These are phyloP conservation scores for Platyrinchus mystaceus DNA, from an alignment of 2,797 vertebrate species.

Conservation along the genomic window DNA sequence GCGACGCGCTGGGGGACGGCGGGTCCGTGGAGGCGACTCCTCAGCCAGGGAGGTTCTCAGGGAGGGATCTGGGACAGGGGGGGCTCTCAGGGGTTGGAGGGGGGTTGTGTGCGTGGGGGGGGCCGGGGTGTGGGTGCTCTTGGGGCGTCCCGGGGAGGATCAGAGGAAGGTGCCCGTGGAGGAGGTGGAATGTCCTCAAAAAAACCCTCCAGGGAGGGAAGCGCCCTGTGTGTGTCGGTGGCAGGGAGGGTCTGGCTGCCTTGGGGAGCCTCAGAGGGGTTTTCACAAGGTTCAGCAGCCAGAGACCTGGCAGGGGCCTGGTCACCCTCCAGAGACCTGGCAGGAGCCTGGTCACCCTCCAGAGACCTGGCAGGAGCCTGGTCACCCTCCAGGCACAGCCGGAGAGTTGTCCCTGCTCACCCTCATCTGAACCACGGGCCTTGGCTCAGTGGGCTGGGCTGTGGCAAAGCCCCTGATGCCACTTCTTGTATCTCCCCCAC, in stretches of 20 bases:
- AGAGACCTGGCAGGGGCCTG: background rate
- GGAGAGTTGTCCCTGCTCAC: background rate
- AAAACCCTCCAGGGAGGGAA: background rate
- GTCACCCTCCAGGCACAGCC: background rate
- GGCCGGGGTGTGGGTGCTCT: background rate
- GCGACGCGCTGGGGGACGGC: background rate
- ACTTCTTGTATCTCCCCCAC: background rate
- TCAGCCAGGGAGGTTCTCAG: conserved; percentile 25
- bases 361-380: background rate
- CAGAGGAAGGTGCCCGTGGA: background rate
- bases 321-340: background rate
- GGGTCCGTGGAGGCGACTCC: background rate
- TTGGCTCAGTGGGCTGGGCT: rapidly evolving
- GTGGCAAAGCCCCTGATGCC: background rate
- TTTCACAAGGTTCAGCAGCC: background rate
- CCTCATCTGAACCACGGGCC: rapidly evolving
- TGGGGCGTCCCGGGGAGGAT: background rate
- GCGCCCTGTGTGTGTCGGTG: rapidly evolving
- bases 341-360: too few species aligned
- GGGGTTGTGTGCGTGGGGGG: background rate
- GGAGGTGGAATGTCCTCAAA: background rate
- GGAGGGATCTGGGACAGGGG: background rate
- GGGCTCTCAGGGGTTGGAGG: background rate
- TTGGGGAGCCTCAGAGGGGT: background rate
- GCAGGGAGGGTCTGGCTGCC: background rate